phyloP scores from a whole-genome alignment of 2,888 invertebrate genomes.

The Conus canariensis region DNA sequence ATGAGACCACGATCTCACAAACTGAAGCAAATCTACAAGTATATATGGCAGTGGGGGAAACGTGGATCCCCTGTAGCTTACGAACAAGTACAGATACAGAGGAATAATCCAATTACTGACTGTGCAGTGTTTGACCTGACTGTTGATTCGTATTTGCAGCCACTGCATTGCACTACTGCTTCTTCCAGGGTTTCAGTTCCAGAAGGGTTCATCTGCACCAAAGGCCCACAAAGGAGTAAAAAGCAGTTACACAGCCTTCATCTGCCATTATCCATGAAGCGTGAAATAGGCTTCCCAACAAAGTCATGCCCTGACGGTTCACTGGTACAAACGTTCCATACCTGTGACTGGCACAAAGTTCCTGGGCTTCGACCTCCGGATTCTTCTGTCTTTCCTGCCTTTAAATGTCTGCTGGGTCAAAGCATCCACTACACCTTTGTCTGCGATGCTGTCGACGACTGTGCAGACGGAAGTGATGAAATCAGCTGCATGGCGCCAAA shows the following conservation, averaged over 20 bases:
- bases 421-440: conserved; percentile 40
- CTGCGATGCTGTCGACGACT: conserved; percentile 45
- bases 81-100: conserved; percentile 8
- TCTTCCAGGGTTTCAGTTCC: not conserved
- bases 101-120: not conserved
- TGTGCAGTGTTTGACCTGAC: conserved; percentile 13
- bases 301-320: conserved; percentile 24
- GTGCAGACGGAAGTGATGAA: conserved; percentile 39
- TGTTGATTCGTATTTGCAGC: not conserved
- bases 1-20: not conserved
- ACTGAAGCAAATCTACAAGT: not conserved
- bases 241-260: not conserved
- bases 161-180: not conserved
- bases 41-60: conserved; percentile 24
- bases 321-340: conserved; percentile 2
- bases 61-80: not conserved
- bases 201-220: not conserved
- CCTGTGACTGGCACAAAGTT: not conserved
- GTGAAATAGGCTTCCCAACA: not conserved
- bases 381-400: not conserved
- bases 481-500: not conserved
- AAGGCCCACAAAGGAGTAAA: not conserved
- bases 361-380: not conserved
- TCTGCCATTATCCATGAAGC: not conserved
- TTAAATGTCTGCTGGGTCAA: conserved; percentile 34